These are phyloP conservation scores for Amblyopsis hoosieri DNA, from an alignment of 2,797 vertebrate genomes.

Conservation along the genomic window DNA sequence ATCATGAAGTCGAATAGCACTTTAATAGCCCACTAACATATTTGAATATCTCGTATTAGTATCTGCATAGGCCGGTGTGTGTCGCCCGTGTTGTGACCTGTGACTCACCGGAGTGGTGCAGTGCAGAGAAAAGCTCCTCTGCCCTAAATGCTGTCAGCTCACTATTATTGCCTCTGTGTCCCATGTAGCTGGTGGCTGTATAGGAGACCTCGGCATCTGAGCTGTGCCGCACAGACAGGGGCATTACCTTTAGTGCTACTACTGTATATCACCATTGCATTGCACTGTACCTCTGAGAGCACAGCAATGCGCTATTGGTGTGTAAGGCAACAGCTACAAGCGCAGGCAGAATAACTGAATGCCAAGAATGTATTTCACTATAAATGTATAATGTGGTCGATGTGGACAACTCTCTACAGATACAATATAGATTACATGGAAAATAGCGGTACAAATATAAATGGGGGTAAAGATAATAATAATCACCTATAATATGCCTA, in stretches of 20 bases:
- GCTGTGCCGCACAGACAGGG: conserved; percentile 64
- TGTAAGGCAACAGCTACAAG: too few species aligned
- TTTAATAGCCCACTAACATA: too few species aligned
- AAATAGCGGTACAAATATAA: too few species aligned
- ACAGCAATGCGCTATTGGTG: too few species aligned
- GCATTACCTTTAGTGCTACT: conserved; percentile 34
- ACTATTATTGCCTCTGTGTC: conserved; percentile 73
- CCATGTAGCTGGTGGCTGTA: conserved; percentile 55
- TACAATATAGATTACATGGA: too few species aligned
- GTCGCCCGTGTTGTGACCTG: conserved; percentile 47
- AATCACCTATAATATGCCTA: too few species aligned
- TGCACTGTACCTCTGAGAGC: too few species aligned
- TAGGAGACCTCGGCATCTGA: conserved; percentile 80
- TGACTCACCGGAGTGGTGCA: conserved; percentile 91
- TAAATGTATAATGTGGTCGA: too few species aligned
- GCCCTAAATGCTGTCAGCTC: conserved; percentile 79
- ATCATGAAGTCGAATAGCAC: background rate
- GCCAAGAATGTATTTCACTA: too few species aligned
- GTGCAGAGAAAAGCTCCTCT: conserved; percentile 94
- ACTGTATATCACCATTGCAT: conserved; percentile 14
- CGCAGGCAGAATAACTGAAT: too few species aligned
- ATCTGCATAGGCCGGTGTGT: conserved; percentile 19
- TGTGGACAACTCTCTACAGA: too few species aligned
- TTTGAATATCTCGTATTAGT: conserved; percentile 6
- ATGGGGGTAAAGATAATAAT: too few species aligned